Conservation (phyloP, 1,140 invertebrate genomes). For the Pseudomyrmex cubaensis region DNA sequence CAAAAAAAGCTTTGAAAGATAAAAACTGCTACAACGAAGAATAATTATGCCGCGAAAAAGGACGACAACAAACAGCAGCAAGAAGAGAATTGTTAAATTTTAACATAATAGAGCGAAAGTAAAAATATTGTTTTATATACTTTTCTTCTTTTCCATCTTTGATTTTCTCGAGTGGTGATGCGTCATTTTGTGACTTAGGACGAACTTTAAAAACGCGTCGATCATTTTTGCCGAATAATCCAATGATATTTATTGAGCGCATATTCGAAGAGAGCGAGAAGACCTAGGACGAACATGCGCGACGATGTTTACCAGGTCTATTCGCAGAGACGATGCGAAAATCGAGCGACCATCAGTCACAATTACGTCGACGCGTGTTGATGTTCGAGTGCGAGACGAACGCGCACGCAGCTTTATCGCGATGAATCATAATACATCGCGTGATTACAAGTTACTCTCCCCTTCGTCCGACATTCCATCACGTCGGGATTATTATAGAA, state of each 20-base stretch:
- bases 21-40: conserved; percentile 56
- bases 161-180: background rate
- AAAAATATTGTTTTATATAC: conserved; percentile 39
- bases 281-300: background rate
- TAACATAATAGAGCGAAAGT: conserved; percentile 42
- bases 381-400: conserved; percentile 29
- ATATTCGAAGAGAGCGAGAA: background rate
- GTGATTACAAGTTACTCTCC: conserved; percentile 50
- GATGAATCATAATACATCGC: conserved; percentile 54
- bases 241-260: conserved; percentile 8
- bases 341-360: conserved; percentile 47
- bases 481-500: conserved; percentile 38
- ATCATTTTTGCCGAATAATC: conserved; percentile 18
- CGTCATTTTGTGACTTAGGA: background rate
- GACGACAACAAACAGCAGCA: conserved; percentile 36
- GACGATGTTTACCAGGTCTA: conserved; percentile 11
- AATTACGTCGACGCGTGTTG: conserved; percentile 50
- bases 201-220: background rate
- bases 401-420: conserved; percentile 44
- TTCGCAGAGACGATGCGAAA: conserved; percentile 29
- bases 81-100: conserved; percentile 10
- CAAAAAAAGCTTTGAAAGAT: conserved; percentile 34
- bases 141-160: conserved; percentile 8
- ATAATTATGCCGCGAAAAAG: conserved; percentile 44
- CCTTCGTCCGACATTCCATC: conserved; percentile 23